Base-by-base conservation (phyloP, 2,113 vertebrate genomes). In the Montifringilla adamsi region DNA sequence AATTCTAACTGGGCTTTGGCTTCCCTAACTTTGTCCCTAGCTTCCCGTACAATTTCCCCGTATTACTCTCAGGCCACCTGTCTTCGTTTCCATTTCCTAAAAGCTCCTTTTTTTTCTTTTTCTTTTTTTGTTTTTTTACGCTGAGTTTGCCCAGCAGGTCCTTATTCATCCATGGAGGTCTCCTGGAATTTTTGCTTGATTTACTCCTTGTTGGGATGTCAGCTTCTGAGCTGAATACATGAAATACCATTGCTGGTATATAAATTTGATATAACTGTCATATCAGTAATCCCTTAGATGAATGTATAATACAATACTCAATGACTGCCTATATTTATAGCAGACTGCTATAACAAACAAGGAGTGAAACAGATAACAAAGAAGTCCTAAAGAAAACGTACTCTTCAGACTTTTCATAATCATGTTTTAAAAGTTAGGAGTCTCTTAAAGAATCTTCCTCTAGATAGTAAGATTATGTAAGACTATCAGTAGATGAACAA, bases 21-120 rank as follows among this genome's bases (percentile, higher is more conserved):
- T 35, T 75, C 46, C 46, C 46, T 46, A 46, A 18, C 20, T 59
- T 68, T 46, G 39, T 60, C 39, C 46, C 53, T 18, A 39, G 16
- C 78, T 82, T 75, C 46, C 53, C 0, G 5, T 46, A 68, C 62
- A 53, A 60, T 53, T 75, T 60, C 30, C 33, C 16, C 0, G 0
- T 60, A 21, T 68, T 53, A 52, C 69, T 60, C 46, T 24, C 46
- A 75, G 24, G 46, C 46, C n/a, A 46, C 24, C 16, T 75, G 62
- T n/a, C 23, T 39, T 82, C 21, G n/a, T 60, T 67, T 39, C 62
- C 28, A n/a, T 20, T 60, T 52, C 39, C n/a, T n/a, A 50, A 59
- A 52, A 24, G 19, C 27, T 55, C 60, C 31, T 46, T 13, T 46
- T 46, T 87, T 63, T 37, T n/a, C 19, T 19, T 60, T 50, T 70